Evolutionary conservation across 2,113 vertebrate species (phyloP).

Genomic region (Candoia aspera): DNA sequence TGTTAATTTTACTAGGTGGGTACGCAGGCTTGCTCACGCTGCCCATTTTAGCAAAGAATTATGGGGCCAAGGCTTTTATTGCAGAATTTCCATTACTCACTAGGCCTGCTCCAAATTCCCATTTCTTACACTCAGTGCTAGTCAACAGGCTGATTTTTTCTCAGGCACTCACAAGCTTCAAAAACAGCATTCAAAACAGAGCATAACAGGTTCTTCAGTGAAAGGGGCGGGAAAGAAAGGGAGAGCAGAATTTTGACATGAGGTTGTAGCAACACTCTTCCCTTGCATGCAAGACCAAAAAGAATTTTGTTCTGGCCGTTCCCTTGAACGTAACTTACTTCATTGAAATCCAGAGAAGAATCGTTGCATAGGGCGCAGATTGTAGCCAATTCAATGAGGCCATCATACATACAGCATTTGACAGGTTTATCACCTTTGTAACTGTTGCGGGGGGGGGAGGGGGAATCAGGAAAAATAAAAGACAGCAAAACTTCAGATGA

Average conservation of each 20-base stretch:
- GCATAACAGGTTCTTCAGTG: not conserved
- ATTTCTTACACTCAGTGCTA: not conserved
- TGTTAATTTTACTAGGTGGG: not conserved
- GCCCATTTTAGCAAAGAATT: no score
- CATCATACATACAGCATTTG: conserved; percentile 85
- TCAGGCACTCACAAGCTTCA: not conserved
- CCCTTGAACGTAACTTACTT: conserved; percentile 75
- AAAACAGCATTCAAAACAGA: not conserved
- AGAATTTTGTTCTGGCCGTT: conserved; percentile 13
- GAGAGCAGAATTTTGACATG: not conserved
- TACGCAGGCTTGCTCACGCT: not conserved
- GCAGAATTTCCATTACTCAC: no score
- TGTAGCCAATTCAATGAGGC: conserved; percentile 91
- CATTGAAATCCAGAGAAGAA: conserved; percentile 97
- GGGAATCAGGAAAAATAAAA: not conserved
- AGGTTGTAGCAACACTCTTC: not conserved
- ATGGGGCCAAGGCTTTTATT: no score
- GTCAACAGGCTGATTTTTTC: not conserved
- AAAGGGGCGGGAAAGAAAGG: not conserved
- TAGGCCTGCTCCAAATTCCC: not conserved
- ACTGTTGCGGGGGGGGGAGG: conserved; percentile 64
- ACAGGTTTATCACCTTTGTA: conserved; percentile 86
- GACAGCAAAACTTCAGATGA: conserved; percentile 36
- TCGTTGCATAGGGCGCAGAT: conserved; percentile 98
- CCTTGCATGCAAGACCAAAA: not conserved